A percentile compares a stretch with the other conserved stretches of the same genome.
Evolutionary conservation across 2,797 vertebrate genomes (phyloP).

Genomic region (Poecile montanus): DNA sequence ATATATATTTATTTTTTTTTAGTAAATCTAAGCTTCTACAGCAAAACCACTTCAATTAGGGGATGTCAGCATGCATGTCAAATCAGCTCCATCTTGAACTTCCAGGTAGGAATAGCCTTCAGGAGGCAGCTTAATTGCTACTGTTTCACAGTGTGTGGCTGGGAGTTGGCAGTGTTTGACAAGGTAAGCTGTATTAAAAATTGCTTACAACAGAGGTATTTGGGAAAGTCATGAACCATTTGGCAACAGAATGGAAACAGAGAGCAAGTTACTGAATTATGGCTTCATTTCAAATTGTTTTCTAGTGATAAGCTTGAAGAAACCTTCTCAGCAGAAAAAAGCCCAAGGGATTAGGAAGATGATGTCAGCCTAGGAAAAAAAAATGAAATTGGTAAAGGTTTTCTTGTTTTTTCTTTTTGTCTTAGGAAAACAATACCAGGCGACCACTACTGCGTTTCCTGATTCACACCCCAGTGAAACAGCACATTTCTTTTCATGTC

Average conservation of each 20-base stretch:
- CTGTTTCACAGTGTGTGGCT: background rate
- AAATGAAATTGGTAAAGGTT: background rate
- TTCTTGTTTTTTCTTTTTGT: background rate
- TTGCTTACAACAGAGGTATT: background rate
- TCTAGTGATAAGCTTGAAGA: background rate
- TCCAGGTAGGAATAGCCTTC: background rate
- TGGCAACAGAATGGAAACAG: background rate
- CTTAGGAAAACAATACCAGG: background rate
- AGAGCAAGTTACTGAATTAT: background rate
- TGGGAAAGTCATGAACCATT: background rate
- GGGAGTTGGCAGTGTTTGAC: background rate
- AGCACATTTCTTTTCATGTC: conserved; percentile 43
- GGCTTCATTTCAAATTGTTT: background rate
- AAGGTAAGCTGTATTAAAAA: background rate
- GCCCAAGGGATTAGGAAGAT: background rate
- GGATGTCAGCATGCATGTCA: background rate
- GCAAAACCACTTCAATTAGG: background rate
- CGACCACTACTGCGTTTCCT: background rate
- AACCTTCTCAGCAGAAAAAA: background rate
- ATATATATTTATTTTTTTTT: background rate
- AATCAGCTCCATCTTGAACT: background rate
- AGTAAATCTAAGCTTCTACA: background rate
- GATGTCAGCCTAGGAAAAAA: background rate
- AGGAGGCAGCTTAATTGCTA: background rate
- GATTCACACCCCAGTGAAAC: background rate